Conservation (phyloP, 2,113 vertebrate genomes). For the Xenotilapia caudafasciata region DNA sequence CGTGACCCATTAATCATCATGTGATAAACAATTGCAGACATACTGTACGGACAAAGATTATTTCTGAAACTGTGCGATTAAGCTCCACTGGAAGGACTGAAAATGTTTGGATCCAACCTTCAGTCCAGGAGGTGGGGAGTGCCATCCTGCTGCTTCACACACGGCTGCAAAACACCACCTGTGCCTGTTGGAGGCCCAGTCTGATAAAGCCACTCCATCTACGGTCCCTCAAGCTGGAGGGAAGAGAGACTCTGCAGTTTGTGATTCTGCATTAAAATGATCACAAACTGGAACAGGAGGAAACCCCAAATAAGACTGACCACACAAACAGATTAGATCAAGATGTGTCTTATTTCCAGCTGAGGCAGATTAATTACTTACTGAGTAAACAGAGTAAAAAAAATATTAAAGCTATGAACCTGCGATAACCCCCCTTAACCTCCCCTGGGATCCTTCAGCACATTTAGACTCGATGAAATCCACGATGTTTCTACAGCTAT, state of each 20-base stretch:
- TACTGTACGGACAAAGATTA: not conserved
- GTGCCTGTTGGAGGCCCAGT: not conserved
- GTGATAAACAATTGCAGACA: not conserved
- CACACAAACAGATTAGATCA: not conserved
- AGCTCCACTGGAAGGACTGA: not conserved
- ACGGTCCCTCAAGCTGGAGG: not conserved
- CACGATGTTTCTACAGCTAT: accelerated
- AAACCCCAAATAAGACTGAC: not conserved
- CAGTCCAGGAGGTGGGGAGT: not conserved
- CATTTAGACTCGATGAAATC: not conserved
- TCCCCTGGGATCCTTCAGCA: not conserved
- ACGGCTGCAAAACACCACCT: not conserved
- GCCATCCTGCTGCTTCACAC: not conserved
- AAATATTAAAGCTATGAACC: accelerated
- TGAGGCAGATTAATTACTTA: not conserved
- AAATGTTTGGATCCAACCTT: not conserved
- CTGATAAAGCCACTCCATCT: not conserved
- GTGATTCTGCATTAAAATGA: not conserved
- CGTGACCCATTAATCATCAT: not conserved
- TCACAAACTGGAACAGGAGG: not conserved
- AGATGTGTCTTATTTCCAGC: accelerated
- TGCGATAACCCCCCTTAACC: accelerated
- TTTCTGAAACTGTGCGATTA: not conserved
- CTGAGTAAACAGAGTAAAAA: not conserved
- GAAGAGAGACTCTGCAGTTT: not conserved